These are phyloP conservation scores for Eretmocerus hayati DNA, from an alignment of 2,888 invertebrate species.

Conservation along the genomic window DNA sequence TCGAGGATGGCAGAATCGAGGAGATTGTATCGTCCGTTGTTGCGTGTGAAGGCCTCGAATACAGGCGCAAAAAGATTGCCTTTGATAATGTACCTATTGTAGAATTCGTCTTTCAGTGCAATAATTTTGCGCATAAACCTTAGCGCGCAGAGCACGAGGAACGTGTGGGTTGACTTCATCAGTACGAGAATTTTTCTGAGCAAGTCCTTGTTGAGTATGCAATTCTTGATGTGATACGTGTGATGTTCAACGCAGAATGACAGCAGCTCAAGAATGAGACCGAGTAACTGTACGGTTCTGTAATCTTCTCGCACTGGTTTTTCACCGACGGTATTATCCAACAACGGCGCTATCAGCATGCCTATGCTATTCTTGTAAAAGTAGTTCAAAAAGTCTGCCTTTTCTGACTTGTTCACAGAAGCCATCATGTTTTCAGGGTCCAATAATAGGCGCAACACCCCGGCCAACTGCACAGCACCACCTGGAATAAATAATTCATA, in stretches of 20 bases:
- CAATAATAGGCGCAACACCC: conserved; percentile 82
- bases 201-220: conserved; percentile 93
- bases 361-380: conserved; percentile 99
- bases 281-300: conserved; percentile 90
- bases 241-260: conserved; percentile 99
- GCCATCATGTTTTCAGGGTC: conserved; percentile 98
- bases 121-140: conserved; percentile 96
- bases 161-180: conserved; percentile 95
- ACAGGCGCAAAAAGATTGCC: conserved; percentile 93
- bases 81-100: conserved; percentile 92
- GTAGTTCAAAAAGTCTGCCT: conserved; percentile 95
- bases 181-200: conserved; percentile 90
- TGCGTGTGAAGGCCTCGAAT: conserved; percentile 90
- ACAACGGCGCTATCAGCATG: conserved; percentile 89
- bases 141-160: conserved; percentile 92
- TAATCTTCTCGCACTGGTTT: conserved; percentile 91
- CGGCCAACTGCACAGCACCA: conserved; percentile 94
- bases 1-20: conserved; percentile 98
- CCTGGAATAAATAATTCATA: conserved; percentile 39
- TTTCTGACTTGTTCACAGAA: conserved; percentile 89
- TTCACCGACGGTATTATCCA: conserved; percentile 86
- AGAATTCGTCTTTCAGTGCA: conserved; percentile 96
- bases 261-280: conserved; percentile 88
- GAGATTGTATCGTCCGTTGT: conserved; percentile 97
- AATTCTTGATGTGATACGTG: conserved; percentile 97